These are phyloP conservation scores for Dunckerocampus dactyliophorus DNA, from an alignment of 2,113 vertebrate species.

Conservation along the genomic window DNA sequence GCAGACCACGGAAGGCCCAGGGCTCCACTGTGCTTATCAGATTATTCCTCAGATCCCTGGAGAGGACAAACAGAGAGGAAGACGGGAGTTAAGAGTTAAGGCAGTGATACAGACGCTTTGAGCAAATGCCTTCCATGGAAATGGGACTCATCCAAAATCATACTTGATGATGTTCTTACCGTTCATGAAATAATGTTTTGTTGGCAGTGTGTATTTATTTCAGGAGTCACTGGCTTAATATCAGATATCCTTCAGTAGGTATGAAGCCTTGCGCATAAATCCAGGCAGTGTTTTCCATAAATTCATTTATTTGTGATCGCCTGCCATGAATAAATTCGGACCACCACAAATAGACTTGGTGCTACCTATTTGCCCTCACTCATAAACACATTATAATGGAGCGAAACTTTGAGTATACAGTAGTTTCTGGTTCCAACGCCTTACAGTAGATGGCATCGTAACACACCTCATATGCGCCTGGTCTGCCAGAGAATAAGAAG, in stretches of 20 bases:
- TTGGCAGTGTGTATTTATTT: background rate
- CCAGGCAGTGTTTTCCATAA: no score
- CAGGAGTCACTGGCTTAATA: background rate
- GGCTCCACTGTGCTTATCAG: slow-evolving; percentile 83
- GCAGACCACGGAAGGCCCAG: slow-evolving; percentile 80
- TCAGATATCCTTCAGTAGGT: background rate
- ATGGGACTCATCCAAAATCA: slow-evolving; percentile 8
- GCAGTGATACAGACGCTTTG: background rate
- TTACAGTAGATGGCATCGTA: no score
- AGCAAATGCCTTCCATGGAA: slow-evolving; percentile 4
- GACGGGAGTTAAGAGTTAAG: slow-evolving; percentile 10
- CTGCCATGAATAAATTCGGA: no score
- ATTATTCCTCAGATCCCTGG: slow-evolving; percentile 85
- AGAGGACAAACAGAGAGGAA: slow-evolving; percentile 40
- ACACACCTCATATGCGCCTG: no score
- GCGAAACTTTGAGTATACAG: no score
- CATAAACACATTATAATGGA: no score
- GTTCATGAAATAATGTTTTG: background rate
- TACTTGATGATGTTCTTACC: slow-evolving; percentile 12
- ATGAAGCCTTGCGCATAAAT: background rate
- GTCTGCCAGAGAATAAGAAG: no score
- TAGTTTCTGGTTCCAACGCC: no score
- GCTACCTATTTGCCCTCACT: no score
- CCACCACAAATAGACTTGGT: no score
- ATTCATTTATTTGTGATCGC: no score